Base-by-base conservation (phyloP, 2,113 vertebrate genomes). In the Orientallactaga bullata region DNA sequence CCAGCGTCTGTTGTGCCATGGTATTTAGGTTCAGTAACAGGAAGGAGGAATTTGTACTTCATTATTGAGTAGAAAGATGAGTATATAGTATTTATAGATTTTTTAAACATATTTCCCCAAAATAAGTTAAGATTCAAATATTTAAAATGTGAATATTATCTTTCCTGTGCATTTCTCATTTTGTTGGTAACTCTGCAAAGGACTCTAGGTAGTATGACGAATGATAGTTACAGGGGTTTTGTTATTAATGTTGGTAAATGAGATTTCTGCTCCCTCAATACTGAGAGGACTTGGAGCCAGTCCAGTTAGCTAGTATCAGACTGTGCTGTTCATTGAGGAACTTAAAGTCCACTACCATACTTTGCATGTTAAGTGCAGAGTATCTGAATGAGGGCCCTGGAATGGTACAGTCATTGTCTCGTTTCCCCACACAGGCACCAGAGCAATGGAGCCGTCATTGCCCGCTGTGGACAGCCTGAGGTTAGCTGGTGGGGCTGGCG, bases 401-500 rank as follows among this genome's bases (percentile, higher is more conserved):
- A n/a, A 42, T 60, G 60, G 24, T 60, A 26, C 32, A 37, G 28
- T 71, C 88, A 23, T 24, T 82, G 20, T 89, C 18, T 42, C 60
- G 87, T 78, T 58, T 85, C 63, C 18, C 17, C 15, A 15, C 16
- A 0, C 95, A 99, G 99, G 97, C 99, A 99, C 98, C 98, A 98
- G 97, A 99, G 97, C 96, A 99, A 99, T 0, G 99, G 99, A 20
- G 99, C 99, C 3, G 99, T 99, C 74, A 99, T 99, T 71, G 99
- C 99, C 47, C 99, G 99, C 91, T 99, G 99, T 3, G 99, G 99
- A 21, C 99, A 99, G 97, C 99, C 99, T 0, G 99, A 99, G 98
- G 99, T 99, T 96, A 99, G 99, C 97, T 99, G 99, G 99, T 99
- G 99, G 99, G 99, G 99, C 93, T 99, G 99, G 99, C 98, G 99